A percentile compares a stretch with the other conserved stretches of the same genome.
phyloP scores from a whole-genome alignment of 2,888 invertebrate genomes.

The Prosopocoilus inquinatus region DNA sequence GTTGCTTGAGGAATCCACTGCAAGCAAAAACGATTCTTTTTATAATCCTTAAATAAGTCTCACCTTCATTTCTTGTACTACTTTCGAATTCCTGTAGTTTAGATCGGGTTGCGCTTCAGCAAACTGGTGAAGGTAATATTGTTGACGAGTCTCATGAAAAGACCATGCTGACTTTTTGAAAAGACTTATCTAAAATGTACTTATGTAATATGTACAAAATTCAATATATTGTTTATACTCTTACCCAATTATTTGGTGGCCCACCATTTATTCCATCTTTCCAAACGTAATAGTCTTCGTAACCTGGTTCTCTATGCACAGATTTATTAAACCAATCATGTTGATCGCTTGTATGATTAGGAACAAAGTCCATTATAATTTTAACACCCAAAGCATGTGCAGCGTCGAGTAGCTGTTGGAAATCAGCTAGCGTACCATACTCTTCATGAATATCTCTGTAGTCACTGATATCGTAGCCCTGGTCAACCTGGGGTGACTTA shows the following conservation, averaged over 20 bases:
- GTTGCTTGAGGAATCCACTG: too few species aligned
- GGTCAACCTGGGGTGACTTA: constrained; percentile 79
- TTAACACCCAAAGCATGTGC: constrained; percentile 59
- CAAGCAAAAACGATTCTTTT: too few species aligned
- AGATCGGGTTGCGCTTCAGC: constrained; percentile 74
- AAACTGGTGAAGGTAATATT: constrained; percentile 82
- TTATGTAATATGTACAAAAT: neutral
- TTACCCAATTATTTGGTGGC: constrained; percentile 79
- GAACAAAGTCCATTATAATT: constrained; percentile 51
- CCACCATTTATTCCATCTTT: constrained; percentile 56
- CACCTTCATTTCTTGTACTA: constrained; percentile 66
- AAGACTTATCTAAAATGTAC: constrained; percentile 33
- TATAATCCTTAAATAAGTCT: neutral
- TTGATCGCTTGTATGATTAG: constrained; percentile 69
- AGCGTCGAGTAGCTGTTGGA: constrained; percentile 57
- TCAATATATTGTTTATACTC: constrained; percentile 19
- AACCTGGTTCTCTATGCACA: constrained; percentile 58
- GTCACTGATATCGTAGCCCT: constrained; percentile 84
- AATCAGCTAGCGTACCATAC: constrained; percentile 74
- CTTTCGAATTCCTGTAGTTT: constrained; percentile 69
- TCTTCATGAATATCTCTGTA: constrained; percentile 69
- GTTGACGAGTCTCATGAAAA: constrained; percentile 19
- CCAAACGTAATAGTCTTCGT: constrained; percentile 79
- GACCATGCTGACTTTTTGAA: constrained; percentile 42
- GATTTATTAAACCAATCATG: constrained; percentile 82